These are phyloP conservation scores for Yponomeuta malinellus DNA, from an alignment of 2,888 invertebrate genomes.

Conservation along the genomic window DNA sequence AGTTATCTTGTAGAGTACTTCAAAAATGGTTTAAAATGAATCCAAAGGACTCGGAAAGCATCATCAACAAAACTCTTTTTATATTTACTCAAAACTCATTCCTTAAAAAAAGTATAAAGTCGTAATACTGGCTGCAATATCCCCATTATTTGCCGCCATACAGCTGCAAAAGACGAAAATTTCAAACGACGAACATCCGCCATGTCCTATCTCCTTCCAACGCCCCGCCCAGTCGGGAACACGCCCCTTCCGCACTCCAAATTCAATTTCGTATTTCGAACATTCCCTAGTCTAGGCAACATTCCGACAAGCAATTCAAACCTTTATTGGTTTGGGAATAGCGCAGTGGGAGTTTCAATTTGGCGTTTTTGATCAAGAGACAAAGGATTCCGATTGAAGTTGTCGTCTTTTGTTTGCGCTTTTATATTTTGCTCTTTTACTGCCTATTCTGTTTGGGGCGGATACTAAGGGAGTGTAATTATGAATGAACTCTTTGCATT, in stretches of 20 bases:
- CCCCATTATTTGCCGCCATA: neutral
- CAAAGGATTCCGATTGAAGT: conserved; percentile 1
- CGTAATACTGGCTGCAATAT: neutral
- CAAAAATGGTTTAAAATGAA: no score
- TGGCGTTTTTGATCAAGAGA: conserved; percentile 17
- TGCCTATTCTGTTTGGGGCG: neutral
- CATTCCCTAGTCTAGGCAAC: conserved; percentile 29
- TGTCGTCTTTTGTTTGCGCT: conserved; percentile 14
- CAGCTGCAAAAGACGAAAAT: neutral
- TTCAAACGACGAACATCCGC: conserved; percentile 16
- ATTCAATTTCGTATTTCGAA: conserved; percentile 52
- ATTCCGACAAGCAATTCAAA: neutral
- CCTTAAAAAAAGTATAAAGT: no score
- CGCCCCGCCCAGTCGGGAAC: conserved; percentile 56
- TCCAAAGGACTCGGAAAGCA: no score
- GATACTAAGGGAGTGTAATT: neutral
- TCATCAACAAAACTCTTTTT: no score
- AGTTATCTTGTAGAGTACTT: no score
- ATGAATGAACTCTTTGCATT: no score
- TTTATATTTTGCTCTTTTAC: conserved; percentile 9
- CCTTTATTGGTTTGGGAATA: neutral
- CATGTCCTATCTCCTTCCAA: conserved; percentile 61
- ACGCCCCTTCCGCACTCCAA: conserved; percentile 63
- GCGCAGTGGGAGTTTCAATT: conserved; percentile 19
- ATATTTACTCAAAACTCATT: no score